Evolutionary conservation across 2,797 vertebrate genomes (phyloP), one percentile per base, ranked within the genome.

Genomic region (Typhlichthys eigenmanni): DNA sequence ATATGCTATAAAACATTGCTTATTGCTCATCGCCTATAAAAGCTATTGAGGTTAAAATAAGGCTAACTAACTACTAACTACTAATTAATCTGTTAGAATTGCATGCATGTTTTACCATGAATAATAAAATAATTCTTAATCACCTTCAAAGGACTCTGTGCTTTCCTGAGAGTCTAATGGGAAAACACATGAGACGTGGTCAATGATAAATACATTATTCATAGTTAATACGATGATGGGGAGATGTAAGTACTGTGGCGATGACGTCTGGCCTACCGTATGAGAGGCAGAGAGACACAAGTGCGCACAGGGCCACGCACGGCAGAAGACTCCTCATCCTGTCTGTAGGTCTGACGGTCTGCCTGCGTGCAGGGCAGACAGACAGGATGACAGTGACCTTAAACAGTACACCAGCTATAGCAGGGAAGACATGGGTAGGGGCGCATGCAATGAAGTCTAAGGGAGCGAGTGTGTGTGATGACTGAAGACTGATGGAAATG

Each of bases 71-170:
- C 5, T 58, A 8, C 34, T 24, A 24, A 24, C 24, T 24, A 24
- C 24, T 24, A 24, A 24, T 24, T 24, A 24, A 24, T 24, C 3
- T 0, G 73, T 84, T 76, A 75, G 71, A 46, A 58, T 0, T 4
- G 60, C 78, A 76, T 85, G 83, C 79, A 78, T 85, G 79, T 85
- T 86, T 89, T 81, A 62, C 77, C 81, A 70, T 58, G 24, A 77
- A 69, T 10, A 14, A 75, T 55, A 71, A 52, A 60, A 60, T 62
- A 70, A 68, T 9, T 53, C 74, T 84, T 62, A 77, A 76, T 92
- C 89, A 93, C 92, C 92, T 92, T 93, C 92, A 52, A 6, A 4
- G 52, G 92, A 93, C 74, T 93, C 92, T 59, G 85, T 62, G 81
- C 92, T 93, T 87, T 93, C 92, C 59, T 83, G 75, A 68, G 92